A percentile compares a stretch with the other conserved stretches of the same genome.
phyloP scores from a whole-genome alignment of 1,140 invertebrate genomes.

The Bradysia coprophila region DNA sequence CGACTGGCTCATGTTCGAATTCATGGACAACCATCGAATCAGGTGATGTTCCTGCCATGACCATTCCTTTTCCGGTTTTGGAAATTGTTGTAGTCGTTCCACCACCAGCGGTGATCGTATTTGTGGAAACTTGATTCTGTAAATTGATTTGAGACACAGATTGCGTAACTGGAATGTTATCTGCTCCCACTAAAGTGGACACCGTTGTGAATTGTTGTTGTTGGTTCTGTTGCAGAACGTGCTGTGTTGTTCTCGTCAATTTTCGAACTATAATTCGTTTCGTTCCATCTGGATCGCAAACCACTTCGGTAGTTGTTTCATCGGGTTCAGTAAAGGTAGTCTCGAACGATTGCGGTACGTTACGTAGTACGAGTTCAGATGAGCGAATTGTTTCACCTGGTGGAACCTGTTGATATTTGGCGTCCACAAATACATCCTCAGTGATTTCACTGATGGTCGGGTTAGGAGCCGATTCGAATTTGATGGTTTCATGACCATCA shows the following conservation, averaged over 20 bases:
- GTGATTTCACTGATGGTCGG: constrained; percentile 29
- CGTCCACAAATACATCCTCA: constrained; percentile 48
- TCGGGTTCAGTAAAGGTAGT: constrained; percentile 58
- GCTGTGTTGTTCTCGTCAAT: constrained; percentile 24
- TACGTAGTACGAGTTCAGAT: constrained; percentile 21
- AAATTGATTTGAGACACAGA: constrained; percentile 11
- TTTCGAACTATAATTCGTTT: constrained; percentile 60
- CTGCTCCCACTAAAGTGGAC: constrained; percentile 35
- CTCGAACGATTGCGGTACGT: constrained; percentile 53
- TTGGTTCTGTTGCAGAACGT: not conserved
- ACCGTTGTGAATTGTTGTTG: constrained; percentile 14
- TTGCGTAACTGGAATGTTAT: constrained; percentile 21
- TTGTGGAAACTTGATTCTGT: constrained; percentile 15
- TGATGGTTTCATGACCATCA: constrained; percentile 53
- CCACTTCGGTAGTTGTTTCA: constrained; percentile 53
- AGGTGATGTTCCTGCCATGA: constrained; percentile 28
- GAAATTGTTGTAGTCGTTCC: constrained; percentile 13
- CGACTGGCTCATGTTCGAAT: constrained; percentile 28
- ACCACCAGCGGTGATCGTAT: constrained; percentile 11
- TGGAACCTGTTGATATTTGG: constrained; percentile 36
- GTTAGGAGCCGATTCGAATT: constrained; percentile 48
- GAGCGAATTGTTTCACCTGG: constrained; percentile 16
- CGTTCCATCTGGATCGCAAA: constrained; percentile 61
- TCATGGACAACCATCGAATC: constrained; percentile 31
- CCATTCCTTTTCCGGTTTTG: constrained; percentile 12